Base-by-base conservation (phyloP, 2,888 invertebrate genomes). In the Limnephilus auricula region DNA sequence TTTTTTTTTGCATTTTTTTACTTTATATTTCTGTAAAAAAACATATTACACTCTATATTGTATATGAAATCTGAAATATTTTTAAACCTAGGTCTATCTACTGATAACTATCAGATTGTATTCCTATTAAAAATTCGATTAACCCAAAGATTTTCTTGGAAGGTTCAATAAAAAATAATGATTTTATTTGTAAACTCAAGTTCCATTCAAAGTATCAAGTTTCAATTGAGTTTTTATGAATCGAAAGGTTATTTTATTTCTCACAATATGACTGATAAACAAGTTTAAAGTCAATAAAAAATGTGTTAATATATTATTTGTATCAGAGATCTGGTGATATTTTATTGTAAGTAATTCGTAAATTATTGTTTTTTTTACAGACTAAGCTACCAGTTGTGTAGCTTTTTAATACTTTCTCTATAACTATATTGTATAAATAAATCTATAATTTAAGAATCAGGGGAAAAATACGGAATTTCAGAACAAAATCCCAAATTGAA, bases 171-270 rank as follows among this genome's bases (percentile, higher is more conserved):
- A 37, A 25, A 34, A 40, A n/a, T n/a, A 40, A 40, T 12, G 40
- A 40, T 32, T 84, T 40, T 45, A 85, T 65, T n/a, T 85, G 45
- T 85, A 10, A 85, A 37, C 34, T 45, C 30, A 5, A 12, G 12
- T 40, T 85, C 40, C 85, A 85, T 85, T 85, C 45, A 85, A 85
- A 85, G 85, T 45, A 85, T 85, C 45, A 40, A 40, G 30, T 85
- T 34, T 30, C 85, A 30, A 3, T 2, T 45, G 45, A 34, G 13
- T 85, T 85, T 85, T 85, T 12, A 85, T 85, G 85, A 85, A 45
- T 85, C 45, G 85, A 45, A 45, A 18, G 45, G 45, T 30, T 85
- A n/a, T 40, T 45, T 45, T 12, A 40, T 9, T 40, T 45, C n/a
- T 9, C 37, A 40, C 5, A n/a, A 40, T 37, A n/a, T 85, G 30